Evolutionary conservation across 2,888 invertebrate species (phyloP).

Genomic region (Andrena flavipes): DNA sequence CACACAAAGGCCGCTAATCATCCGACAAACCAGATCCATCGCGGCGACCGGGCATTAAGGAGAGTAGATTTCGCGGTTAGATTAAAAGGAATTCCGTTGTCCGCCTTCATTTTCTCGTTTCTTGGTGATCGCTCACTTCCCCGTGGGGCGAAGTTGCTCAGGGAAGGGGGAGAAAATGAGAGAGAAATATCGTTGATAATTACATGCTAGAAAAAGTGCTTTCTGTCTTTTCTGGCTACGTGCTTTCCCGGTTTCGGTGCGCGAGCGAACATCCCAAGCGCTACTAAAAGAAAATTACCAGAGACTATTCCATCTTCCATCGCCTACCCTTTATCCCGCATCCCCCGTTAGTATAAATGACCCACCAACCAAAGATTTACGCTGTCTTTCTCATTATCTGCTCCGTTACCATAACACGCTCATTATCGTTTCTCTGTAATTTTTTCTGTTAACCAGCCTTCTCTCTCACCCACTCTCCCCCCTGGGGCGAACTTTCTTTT

Average conservation of each 20-base stretch:
- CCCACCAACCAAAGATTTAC: conserved; percentile 44
- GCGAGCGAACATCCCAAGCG: conserved; percentile 6
- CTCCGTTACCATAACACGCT: conserved; percentile 45
- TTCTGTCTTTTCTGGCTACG: conserved; percentile 6
- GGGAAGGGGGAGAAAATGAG: background rate
- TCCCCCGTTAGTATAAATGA: conserved; percentile 36
- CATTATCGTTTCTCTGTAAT: conserved; percentile 38
- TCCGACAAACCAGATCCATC: background rate
- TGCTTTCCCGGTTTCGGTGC: background rate
- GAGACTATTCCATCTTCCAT: conserved; percentile 11
- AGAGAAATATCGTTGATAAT: conserved; percentile 43
- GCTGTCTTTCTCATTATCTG: conserved; percentile 42
- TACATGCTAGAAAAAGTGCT: conserved; percentile 7
- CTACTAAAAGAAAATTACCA: conserved; percentile 48
- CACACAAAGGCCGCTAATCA: conserved; percentile 40
- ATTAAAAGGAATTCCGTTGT: conserved; percentile 37
- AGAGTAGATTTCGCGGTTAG: conserved; percentile 24
- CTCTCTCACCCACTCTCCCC: background rate
- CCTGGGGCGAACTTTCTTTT: background rate
- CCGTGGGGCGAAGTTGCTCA: background rate
- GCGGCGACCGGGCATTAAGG: conserved; percentile 7
- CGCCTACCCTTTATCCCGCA: conserved; percentile 24
- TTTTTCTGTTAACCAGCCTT: background rate
- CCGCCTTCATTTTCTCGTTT: conserved; percentile 17
- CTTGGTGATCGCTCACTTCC: background rate